A percentile compares a stretch with the other conserved stretches of the same genome.
Conservation (phyloP, 2,113 vertebrate genomes). For the Scomber scombrus region DNA sequence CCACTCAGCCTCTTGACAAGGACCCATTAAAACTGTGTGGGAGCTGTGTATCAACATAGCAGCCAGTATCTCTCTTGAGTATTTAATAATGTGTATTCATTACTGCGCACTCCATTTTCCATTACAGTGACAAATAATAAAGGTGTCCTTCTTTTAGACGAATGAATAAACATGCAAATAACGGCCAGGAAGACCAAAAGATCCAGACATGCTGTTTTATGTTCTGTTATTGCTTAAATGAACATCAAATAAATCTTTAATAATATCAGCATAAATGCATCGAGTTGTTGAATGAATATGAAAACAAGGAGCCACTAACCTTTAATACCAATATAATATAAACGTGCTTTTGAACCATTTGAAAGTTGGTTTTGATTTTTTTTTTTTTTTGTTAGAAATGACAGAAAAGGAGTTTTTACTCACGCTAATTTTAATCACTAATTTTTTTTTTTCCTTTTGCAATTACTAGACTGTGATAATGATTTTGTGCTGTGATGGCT, state of each 20-base stretch:
- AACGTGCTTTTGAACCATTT: not conserved
- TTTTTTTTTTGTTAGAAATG: too few relatives aligned
- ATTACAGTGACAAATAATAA: slow-evolving; percentile 33
- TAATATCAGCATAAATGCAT: not conserved
- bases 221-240: not conserved
- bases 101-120: slow-evolving; percentile 41
- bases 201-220: not conserved
- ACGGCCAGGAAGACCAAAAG: not conserved
- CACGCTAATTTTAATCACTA: not conserved
- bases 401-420: too few relatives aligned
- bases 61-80: slow-evolving; percentile 39
- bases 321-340: not conserved
- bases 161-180: slow-evolving; percentile 47
- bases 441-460: too few relatives aligned
- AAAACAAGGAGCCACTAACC: not conserved
- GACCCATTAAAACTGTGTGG: slow-evolving; percentile 48
- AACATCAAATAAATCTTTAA: not conserved
- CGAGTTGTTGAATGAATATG: not conserved
- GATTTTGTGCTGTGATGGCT: too few relatives aligned
- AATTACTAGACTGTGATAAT: too few relatives aligned
- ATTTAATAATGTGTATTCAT: slow-evolving; percentile 65
- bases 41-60: slow-evolving; percentile 27
- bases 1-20: slow-evolving; percentile 38
- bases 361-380: too few relatives aligned
- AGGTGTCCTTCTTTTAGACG: slow-evolving; percentile 25